Conservation (phyloP, 1,140 invertebrate genomes). For the Cherax destructor region DNA sequence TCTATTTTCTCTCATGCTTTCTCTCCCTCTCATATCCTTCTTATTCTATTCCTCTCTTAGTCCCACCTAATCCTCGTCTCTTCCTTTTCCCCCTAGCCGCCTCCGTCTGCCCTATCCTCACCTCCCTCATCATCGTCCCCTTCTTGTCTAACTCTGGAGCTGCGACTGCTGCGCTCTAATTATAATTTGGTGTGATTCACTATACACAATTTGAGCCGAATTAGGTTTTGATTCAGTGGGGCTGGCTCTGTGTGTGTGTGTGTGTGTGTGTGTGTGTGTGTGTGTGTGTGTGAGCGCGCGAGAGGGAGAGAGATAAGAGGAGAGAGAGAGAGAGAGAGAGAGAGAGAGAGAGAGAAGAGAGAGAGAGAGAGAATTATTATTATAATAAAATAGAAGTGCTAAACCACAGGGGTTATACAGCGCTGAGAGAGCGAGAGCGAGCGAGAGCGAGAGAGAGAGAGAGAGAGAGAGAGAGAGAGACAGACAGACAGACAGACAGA, state of each 20-base stretch:
- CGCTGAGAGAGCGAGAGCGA: no score
- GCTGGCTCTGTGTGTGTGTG: not conserved
- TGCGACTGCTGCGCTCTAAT: not conserved
- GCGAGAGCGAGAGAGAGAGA: no score
- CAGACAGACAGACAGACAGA: no score
- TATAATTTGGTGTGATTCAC: slow-evolving; percentile 24
- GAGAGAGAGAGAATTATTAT: no score
- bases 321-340: no score
- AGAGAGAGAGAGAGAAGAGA: no score
- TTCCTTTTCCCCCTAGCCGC: not conserved
- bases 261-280: no score
- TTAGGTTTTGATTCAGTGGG: slow-evolving; percentile 24
- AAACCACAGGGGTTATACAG: no score
- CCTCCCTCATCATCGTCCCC: not conserved
- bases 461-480: no score
- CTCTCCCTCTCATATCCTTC: not conserved
- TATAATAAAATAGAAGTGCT: no score
- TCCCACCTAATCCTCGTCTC: not conserved
- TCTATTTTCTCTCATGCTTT: not conserved
- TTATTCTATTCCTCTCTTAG: not conserved
- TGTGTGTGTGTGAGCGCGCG: no score
- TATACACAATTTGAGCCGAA: slow-evolving; percentile 14
- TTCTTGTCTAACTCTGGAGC: not conserved
- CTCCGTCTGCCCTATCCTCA: not conserved
- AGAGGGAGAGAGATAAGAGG: no score